phyloP scores from a whole-genome alignment of 2,888 invertebrate species.

The Dendrolimus pini region DNA sequence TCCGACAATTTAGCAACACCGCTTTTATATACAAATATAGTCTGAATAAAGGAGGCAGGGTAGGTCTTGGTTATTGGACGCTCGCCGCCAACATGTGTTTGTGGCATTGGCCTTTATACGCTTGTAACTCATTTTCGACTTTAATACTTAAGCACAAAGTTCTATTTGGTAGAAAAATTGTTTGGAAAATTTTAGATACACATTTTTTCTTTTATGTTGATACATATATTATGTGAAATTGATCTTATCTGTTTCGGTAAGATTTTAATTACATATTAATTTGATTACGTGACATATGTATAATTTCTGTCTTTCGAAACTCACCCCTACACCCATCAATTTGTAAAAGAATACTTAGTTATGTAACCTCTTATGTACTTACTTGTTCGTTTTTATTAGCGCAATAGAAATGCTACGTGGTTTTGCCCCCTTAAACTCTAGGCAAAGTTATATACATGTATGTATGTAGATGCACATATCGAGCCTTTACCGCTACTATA shows the following conservation, averaged over 20 bases:
- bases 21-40: conserved; percentile 12
- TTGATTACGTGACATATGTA: conserved; percentile 10
- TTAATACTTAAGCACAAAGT: conserved; percentile 19
- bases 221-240: conserved; percentile 14
- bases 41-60: conserved; percentile 24
- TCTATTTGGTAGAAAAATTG: conserved; percentile 12
- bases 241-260: conserved; percentile 18
- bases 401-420: no score
- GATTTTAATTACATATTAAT: conserved; percentile 15
- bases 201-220: conserved; percentile 19
- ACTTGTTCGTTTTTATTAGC: no score
- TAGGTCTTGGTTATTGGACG: conserved; percentile 38
- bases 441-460: no score
- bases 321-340: no score
- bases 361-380: no score
- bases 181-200: conserved; percentile 36
- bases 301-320: not conserved
- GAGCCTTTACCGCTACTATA: no score
- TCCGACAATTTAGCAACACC: conserved; percentile 16
- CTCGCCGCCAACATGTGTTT: conserved; percentile 61
- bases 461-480: no score
- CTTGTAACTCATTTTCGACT: conserved; percentile 34
- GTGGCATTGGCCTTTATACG: conserved; percentile 58
- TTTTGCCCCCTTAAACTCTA: no score
- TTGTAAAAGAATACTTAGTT: no score